These are phyloP conservation scores for Callopanchax toddi DNA, from an alignment of 2,113 vertebrate species.

Conservation along the genomic window DNA sequence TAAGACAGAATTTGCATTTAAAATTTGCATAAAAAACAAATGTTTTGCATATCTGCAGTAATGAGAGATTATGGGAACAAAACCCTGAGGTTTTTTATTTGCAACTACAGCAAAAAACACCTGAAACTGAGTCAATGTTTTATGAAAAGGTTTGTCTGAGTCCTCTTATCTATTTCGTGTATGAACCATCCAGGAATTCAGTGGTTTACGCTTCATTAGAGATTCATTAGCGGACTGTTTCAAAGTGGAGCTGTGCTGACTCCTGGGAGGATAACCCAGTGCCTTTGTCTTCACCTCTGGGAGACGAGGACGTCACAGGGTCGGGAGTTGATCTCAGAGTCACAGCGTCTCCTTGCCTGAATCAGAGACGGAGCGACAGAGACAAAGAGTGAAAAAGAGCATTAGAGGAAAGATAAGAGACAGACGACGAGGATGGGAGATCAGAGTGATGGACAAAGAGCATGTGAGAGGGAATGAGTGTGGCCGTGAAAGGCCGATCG, in stretches of 20 bases:
- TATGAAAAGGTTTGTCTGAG: constrained; percentile 1
- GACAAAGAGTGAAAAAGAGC: constrained; percentile 19
- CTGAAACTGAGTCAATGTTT: neutral
- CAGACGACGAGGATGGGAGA: constrained; percentile 31
- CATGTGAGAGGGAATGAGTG: constrained; percentile 46
- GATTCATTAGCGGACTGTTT: constrained; percentile 69
- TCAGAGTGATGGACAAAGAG: constrained; percentile 55
- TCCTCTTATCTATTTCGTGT: constrained; percentile 12
- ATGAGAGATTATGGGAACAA: too few relatives aligned
- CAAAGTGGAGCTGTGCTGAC: constrained; percentile 27
- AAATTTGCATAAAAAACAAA: neutral
- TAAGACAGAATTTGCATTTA: neutral
- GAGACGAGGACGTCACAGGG: constrained; percentile 86
- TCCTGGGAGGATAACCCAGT: constrained; percentile 46
- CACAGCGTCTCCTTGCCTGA: constrained; percentile 87
- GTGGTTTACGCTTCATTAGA: constrained; percentile 75
- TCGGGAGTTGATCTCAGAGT: constrained; percentile 86
- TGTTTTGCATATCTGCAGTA: too few relatives aligned
- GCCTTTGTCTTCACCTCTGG: constrained; percentile 82
- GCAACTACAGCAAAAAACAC: neutral
- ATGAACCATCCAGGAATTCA: constrained; percentile 50
- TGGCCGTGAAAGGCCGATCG: constrained; percentile 68
- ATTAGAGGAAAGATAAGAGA: constrained; percentile 13
- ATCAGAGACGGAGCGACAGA: constrained; percentile 16
- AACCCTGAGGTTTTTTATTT: too few relatives aligned